Evolutionary conservation across 2,888 invertebrate genomes (phyloP).

Genomic region (Macrosoma leucophasiata): DNA sequence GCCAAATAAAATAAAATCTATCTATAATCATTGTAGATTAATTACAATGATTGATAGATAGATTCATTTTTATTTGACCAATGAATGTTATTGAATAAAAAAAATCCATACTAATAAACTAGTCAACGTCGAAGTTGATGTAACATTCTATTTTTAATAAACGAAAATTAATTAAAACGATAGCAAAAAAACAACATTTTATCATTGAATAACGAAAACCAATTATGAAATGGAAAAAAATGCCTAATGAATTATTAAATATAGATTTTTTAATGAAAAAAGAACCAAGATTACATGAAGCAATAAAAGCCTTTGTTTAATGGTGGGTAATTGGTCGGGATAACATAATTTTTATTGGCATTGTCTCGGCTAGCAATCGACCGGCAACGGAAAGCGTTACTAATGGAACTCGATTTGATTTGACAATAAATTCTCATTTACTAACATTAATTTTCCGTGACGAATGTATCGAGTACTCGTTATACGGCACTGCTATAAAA

Average conservation of each 20-base stretch:
- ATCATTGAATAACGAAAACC: conserved; percentile 15
- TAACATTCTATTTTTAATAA: neutral
- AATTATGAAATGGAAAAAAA: conserved; percentile 21
- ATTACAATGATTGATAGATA: no score
- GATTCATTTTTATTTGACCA: no score
- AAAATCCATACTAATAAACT: no score
- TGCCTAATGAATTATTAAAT: conserved; percentile 23
- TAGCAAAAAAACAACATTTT: no score
- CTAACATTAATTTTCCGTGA: no score
- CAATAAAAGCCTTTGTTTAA: conserved; percentile 61
- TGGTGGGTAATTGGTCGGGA: conserved; percentile 59
- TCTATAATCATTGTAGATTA: no score
- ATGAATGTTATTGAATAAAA: no score
- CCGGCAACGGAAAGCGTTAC: conserved; percentile 33
- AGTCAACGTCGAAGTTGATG: no score
- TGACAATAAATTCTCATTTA: neutral
- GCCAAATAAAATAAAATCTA: no score
- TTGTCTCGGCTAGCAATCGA: conserved; percentile 52
- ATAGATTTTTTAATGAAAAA: conserved; percentile 18
- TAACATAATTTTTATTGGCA: conserved; percentile 67
- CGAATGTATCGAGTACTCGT: no score
- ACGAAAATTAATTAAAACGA: neutral
- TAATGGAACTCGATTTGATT: conserved; percentile 30
- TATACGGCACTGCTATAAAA: no score
- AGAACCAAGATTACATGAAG: conserved; percentile 42